Conservation (phyloP, 2,113 vertebrate genomes). For the Nematolebias whitei region DNA sequence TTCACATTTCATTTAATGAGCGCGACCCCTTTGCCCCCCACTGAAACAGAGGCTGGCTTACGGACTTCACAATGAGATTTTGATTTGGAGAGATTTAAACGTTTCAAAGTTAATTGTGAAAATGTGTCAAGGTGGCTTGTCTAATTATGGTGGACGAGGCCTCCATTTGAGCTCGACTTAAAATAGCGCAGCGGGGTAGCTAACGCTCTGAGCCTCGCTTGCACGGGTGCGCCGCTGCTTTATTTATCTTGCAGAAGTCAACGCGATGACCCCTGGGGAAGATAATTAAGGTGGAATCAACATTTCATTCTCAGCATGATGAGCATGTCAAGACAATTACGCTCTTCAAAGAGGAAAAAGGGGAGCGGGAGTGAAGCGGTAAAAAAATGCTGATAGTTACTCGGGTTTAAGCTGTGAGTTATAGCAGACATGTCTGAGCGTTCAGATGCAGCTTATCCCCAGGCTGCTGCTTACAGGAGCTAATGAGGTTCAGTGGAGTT, state of each 20-base stretch:
- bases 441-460: slow-evolving; percentile 60
- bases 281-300: slow-evolving; percentile 72
- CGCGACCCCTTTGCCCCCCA: slow-evolving; percentile 52
- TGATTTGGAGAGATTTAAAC: slow-evolving; percentile 58
- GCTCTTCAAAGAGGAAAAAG: slow-evolving; percentile 33
- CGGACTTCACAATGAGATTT: slow-evolving; percentile 47
- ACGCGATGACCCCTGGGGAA: slow-evolving; percentile 62
- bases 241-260: slow-evolving; percentile 68
- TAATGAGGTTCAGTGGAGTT: slow-evolving; percentile 71
- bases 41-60: slow-evolving; percentile 40
- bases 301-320: slow-evolving; percentile 63
- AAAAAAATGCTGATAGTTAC: slow-evolving; percentile 38
- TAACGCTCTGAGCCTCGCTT: slow-evolving; percentile 10
- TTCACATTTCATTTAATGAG: slow-evolving; percentile 61
- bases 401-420: slow-evolving; percentile 45
- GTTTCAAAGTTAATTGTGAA: slow-evolving; percentile 69
- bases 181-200: slow-evolving; percentile 39
- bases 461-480: slow-evolving; percentile 55
- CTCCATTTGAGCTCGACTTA: slow-evolving; percentile 40
- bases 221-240: slow-evolving; percentile 32
- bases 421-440: slow-evolving; percentile 54
- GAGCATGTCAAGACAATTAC: slow-evolving; percentile 66
- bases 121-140: slow-evolving; percentile 66
- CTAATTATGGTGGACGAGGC: slow-evolving; percentile 58
- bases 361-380: slow-evolving; percentile 17